Base-by-base conservation (phyloP, 2,888 invertebrate genomes). In the Prosopocoilus inquinatus region DNA sequence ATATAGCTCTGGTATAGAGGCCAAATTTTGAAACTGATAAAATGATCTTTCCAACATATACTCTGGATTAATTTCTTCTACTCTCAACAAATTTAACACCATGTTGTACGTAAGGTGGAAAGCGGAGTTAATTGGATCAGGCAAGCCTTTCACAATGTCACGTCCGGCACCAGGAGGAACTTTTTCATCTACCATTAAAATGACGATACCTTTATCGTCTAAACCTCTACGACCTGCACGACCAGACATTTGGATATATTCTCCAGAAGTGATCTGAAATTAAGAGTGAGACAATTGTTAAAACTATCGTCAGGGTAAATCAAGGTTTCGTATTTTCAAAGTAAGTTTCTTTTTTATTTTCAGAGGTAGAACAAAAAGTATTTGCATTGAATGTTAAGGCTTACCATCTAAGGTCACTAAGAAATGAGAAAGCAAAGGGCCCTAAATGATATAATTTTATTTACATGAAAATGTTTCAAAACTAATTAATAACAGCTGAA, bases 231-330 rank as follows among this genome's bases (percentile, higher is more conserved):
- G 86, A 2, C 99, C 99, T 0, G 99, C 99, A 61, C 99, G 85
- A 0, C 99, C 99, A 9, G 97, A 95, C 99, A 99, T 99, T 78
- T 99, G 99, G 64, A 99, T 98, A 73, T 99, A 99, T 78, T 99
- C 99, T 5, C 99, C 99, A 0, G 97, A 97, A 0, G 95, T 90
- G 55, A 95, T 82, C 84, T 87, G 32, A 66, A 8, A 73, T 49
- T 38, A 35, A 35, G 20, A 20, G 3, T 20, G 5, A 20, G 4
- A 20, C 3, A 20, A 3, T 1, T 4, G 20, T 20, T 20, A 3
- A 5, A 20, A 20, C 3, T 5, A 2, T 20, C 3, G 3, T 20
- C 3, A 20, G n/a, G n/a, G n/a, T n/a, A n/a, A n/a, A n/a, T n/a
- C n/a, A n/a, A n/a, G n/a, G n/a, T n/a, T n/a, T n/a, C n/a, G n/a